Percentiles rank a stretch among this genome's conserved stretches.
Conservation (phyloP, 2,888 invertebrate species). For the Gortyna flavago region DNA sequence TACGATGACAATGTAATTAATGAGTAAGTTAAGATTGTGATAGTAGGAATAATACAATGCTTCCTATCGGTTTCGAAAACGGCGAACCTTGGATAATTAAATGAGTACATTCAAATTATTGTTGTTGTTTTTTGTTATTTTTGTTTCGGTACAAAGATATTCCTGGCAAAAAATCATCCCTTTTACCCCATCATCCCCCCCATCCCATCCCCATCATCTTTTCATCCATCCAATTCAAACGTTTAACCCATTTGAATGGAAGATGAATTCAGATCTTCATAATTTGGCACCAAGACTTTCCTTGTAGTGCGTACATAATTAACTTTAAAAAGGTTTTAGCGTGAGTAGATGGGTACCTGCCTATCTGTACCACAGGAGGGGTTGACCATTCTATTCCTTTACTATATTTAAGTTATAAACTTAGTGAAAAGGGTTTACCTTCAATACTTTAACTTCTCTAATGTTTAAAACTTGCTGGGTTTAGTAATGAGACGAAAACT, state of each 20-base stretch:
- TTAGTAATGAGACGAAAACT: not conserved
- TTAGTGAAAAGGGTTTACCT: not conserved
- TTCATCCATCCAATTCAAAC: not conserved
- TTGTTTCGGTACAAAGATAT: not conserved
- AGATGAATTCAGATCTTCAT: not conserved
- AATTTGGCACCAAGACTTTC: not conserved
- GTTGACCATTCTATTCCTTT: not conserved
- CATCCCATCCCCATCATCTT: no score
- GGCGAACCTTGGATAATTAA: not conserved
- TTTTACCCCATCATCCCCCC: no score
- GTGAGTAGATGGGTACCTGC: not conserved
- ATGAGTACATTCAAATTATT: not conserved
- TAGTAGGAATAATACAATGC: not conserved
- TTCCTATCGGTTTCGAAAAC: not conserved
- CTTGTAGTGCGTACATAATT: not conserved
- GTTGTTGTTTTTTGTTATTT: not conserved
- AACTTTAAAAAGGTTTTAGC: not conserved
- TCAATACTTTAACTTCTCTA: not conserved
- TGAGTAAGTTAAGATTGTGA: not conserved
- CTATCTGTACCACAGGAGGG: not conserved
- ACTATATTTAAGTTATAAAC: not conserved
- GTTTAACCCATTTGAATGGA: no score
- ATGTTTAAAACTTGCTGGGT: not conserved
- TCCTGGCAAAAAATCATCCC: fast-evolving
- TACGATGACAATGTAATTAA: no score